These are phyloP conservation scores for Budorcas taxicolor DNA, from an alignment of 2,113 vertebrate species.

Conservation along the genomic window DNA sequence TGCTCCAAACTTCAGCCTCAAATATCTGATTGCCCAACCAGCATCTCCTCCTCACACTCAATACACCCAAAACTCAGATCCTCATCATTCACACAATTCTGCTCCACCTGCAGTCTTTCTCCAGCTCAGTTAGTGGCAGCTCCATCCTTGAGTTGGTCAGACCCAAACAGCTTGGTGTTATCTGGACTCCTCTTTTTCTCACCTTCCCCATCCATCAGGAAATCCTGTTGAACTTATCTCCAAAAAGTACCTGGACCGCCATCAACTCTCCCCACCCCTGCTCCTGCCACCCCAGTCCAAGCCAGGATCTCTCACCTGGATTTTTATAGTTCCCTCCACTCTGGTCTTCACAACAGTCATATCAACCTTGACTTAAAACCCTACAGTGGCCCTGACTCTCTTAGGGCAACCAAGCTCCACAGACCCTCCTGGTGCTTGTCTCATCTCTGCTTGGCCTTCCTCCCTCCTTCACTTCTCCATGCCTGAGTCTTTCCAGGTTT, in stretches of 20 bases:
- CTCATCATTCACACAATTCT: neutral
- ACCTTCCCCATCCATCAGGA: neutral
- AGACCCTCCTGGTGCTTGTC: neutral
- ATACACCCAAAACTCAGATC: neutral
- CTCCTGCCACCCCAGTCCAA: neutral
- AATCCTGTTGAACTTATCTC: neutral
- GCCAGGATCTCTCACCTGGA: fast-evolving
- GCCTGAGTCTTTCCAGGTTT: neutral
- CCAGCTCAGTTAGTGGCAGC: neutral
- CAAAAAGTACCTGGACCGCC: neutral
- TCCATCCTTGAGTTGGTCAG: neutral
- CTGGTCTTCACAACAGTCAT: fast-evolving
- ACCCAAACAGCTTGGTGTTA: neutral
- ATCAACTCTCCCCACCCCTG: neutral
- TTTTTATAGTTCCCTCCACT: neutral
- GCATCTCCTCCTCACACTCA: neutral
- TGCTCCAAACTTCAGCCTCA: neutral
- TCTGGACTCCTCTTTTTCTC: neutral
- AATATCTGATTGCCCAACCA: neutral
- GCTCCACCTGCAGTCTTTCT: no score
- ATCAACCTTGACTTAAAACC: neutral
- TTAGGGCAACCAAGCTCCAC: neutral
- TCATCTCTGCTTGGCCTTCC: neutral
- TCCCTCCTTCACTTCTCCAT: neutral
- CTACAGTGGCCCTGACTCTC: neutral